phyloP scores from a whole-genome alignment of 23 tunicate genomes.

The Halocynthia aurantium region DNA sequence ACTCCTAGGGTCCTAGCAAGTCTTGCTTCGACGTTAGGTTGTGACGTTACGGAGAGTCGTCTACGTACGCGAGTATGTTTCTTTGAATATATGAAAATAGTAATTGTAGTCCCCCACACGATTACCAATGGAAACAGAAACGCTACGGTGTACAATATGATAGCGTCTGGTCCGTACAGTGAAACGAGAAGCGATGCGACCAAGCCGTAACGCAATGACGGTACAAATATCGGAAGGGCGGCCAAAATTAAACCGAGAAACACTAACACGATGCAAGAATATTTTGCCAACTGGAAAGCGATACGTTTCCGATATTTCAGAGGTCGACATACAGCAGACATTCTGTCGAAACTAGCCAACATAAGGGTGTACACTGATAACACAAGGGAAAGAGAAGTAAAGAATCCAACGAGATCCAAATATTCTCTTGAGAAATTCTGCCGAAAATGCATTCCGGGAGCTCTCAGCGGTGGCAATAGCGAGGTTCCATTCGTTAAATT shows the following conservation, averaged over 20 bases:
- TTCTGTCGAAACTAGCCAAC: constrained; percentile 49
- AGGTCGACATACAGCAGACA: constrained; percentile 36
- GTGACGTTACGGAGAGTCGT: neutral
- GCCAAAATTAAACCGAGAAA: constrained; percentile 10
- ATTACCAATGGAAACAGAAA: constrained; percentile 43
- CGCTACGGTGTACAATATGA: constrained; percentile 26
- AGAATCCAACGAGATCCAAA: constrained; percentile 27
- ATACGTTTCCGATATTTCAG: constrained; percentile 19
- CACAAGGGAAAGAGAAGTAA: constrained; percentile 29
- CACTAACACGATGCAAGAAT: neutral
- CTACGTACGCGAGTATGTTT: constrained; percentile 11
- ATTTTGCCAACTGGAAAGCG: constrained; percentile 5
- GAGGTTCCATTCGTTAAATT: neutral
- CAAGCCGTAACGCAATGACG: constrained; percentile 22
- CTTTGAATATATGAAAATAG: constrained; percentile 15
- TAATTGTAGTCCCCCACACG: constrained; percentile 41
- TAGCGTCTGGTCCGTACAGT: constrained; percentile 18
- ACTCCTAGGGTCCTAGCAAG: constrained; percentile 54
- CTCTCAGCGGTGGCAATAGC: constrained; percentile 7
- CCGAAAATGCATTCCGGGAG: constrained; percentile 11
- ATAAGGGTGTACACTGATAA: constrained; percentile 52
- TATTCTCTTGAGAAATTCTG: constrained; percentile 11
- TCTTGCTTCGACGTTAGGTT: constrained; percentile 26
- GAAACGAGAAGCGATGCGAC: constrained; percentile 42
- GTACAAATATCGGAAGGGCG: constrained; percentile 26